Base-by-base conservation (phyloP, 2,888 invertebrate genomes). In the Leucophenga montana region DNA sequence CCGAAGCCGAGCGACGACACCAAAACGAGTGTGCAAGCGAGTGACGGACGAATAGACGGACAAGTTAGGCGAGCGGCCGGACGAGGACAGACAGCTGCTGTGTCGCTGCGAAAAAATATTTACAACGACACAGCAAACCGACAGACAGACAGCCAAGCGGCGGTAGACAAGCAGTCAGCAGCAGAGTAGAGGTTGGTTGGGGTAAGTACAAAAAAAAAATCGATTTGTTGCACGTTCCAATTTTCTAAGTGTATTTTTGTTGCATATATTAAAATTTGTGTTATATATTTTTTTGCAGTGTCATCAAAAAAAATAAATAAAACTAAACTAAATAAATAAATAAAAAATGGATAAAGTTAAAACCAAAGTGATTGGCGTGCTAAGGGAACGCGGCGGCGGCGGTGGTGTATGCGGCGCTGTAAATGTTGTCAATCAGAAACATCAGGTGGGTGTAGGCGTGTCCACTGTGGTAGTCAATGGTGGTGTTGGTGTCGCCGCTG, bases 361-460 rank as follows among this genome's bases (percentile, higher is more conserved):
- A 84, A 77, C 85, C 64, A 87, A 87, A 78, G 83, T 85, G 59
- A 87, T 87, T 75, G 88, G 87, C 39, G 87, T 87, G 72, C 80
- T 87, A 69, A 86, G 86, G 65, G 88, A 86, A 75, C 86, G 85
- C 66, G 86, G 86, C 73, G 72, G 71, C 4, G 27, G 85, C 66
- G 86, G 86, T 73, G 72, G 71, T 27, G 27, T 27, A 3, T 27
- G 27, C 27, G 77, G 77, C 70, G 71, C 77, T 72, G 76, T 82
- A 70, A 85, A 84, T 74, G 85, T 79, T 74, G 85, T 80, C 13
- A 86, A 87, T 76, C 83, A 62, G 9, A 62, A 62, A 46, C 78
- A 78, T 78, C 78, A 78, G 78, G 78, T 78, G 78, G 76, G 73
- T 76, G 66, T 77, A 74, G 77, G 78, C 74, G 80, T 71, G 75